Evolutionary conservation across 1,140 invertebrate genomes (phyloP).

Genomic region (Tetragonula clypearis): DNA sequence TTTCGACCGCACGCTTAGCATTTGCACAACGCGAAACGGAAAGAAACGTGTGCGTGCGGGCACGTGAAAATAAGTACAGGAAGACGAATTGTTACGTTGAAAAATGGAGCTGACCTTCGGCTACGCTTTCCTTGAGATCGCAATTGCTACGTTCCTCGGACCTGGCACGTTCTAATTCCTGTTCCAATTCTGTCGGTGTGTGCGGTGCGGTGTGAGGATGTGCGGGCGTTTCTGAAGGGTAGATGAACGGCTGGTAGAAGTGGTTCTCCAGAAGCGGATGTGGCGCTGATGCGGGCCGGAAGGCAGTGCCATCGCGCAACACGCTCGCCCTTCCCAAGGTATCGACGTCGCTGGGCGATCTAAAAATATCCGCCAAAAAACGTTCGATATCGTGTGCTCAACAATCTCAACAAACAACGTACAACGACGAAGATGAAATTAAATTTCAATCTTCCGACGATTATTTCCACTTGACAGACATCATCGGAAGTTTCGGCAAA

Average conservation of each 20-base stretch:
- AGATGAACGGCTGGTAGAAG: slow-evolving; percentile 76
- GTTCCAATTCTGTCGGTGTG: slow-evolving; percentile 78
- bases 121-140: slow-evolving; percentile 77
- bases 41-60: not conserved
- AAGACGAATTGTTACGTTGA: not conserved
- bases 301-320: slow-evolving; percentile 84
- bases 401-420: not conserved
- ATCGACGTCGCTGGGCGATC: slow-evolving; percentile 81
- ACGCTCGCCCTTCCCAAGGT: slow-evolving; percentile 84
- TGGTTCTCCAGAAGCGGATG: slow-evolving; percentile 80
- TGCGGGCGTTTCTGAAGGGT: slow-evolving; percentile 73
- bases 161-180: slow-evolving; percentile 75
- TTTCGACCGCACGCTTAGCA: not conserved
- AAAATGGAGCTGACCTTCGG: slow-evolving; percentile 73
- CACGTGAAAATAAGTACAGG: no score
- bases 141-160: slow-evolving; percentile 77
- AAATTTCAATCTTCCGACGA: not conserved
- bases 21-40: not conserved
- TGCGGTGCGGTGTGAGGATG: slow-evolving; percentile 79
- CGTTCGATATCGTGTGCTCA: not conserved
- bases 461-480: not conserved
- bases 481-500: not conserved
- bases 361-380: slow-evolving; percentile 52
- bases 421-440: not conserved
- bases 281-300: slow-evolving; percentile 84